Conservation (phyloP, 2,888 invertebrate species). For the Sesamia inferens region DNA sequence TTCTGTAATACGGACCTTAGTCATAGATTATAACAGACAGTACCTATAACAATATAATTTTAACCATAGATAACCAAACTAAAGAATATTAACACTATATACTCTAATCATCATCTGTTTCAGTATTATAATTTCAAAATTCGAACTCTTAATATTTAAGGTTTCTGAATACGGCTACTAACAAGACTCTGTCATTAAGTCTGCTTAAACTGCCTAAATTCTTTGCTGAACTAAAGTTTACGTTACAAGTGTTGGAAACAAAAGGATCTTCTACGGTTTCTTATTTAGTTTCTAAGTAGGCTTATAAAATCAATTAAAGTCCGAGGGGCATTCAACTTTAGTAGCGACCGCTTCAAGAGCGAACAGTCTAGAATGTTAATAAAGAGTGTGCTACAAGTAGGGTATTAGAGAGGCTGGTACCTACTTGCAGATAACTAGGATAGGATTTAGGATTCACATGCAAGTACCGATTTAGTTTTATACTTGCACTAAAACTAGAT, state of each 20-base stretch:
- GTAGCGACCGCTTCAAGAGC: constrained; percentile 32
- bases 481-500: constrained; percentile 6
- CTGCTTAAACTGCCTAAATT: constrained; percentile 26
- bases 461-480: constrained; percentile 7
- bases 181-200: constrained; percentile 26
- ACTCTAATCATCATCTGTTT: not conserved
- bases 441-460: not conserved
- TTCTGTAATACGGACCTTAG: too few species aligned
- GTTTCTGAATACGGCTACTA: constrained; percentile 1
- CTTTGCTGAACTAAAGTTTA: constrained; percentile 26
- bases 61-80: too few species aligned
- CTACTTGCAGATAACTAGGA: not conserved
- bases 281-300: constrained; percentile 59
- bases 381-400: constrained; percentile 25
- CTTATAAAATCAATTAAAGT: constrained; percentile 65
- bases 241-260: constrained; percentile 34
- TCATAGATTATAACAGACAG: not conserved
- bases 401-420: constrained; percentile 13
- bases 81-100: not conserved
- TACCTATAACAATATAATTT: too few species aligned
- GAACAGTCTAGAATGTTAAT: constrained; percentile 42
- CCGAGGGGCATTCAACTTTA: constrained; percentile 52
- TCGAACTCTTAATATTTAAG: not conserved
- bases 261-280: constrained; percentile 57
- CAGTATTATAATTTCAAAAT: not conserved